Base-by-base conservation (phyloP, 2,113 vertebrate species). In the Misgurnus mizolepis region DNA sequence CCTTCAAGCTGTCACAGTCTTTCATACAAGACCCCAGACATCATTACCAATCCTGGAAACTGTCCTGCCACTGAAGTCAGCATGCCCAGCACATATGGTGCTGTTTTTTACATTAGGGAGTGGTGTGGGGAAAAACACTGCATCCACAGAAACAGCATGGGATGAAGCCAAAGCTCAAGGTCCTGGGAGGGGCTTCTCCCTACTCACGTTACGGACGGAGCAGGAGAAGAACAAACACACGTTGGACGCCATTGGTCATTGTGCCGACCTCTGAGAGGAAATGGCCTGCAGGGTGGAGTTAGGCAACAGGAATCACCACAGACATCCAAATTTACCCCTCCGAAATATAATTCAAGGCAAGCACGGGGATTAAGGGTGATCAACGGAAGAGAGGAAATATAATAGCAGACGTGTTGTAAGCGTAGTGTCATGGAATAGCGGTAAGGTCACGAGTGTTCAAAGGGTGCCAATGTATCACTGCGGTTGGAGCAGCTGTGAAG, bases 191-290 rank as follows among this genome's bases (percentile, higher is more conserved):
- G 83, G 90, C 85, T 11, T 64, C 17, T 40, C 60, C 62, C 73
- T 62, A 86, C 90, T 92, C 90, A 84, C 88, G 73, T 91, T 91
- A 89, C 90, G 74, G 79, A 79, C 86, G 81, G 86, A 90, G 87
- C 86, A 68, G 85, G 82, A 88, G 87, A 83, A 87, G 86, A 88
- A 85, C 84, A 90, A 91, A 88, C 89, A 87, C 85, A 83, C 80
- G 73, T 76, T 15, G 81, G 43, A 86, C 76, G 69, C 85, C 50
- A 88, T 88, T 91, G 91, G 90, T 86, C 89, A 91, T 84, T 85
- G 87, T 85, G 84, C 84, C 88, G 88, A 90, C 86, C 81, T 91
- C 90, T 70, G 73, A 91, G 89, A 91, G 92, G 90, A 92, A 93
- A 89, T 86, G 61, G 82, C 85, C 84, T 75, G 83, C 84, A 90